phyloP scores from a whole-genome alignment of 2,797 vertebrate species.

The Esox lucius region DNA sequence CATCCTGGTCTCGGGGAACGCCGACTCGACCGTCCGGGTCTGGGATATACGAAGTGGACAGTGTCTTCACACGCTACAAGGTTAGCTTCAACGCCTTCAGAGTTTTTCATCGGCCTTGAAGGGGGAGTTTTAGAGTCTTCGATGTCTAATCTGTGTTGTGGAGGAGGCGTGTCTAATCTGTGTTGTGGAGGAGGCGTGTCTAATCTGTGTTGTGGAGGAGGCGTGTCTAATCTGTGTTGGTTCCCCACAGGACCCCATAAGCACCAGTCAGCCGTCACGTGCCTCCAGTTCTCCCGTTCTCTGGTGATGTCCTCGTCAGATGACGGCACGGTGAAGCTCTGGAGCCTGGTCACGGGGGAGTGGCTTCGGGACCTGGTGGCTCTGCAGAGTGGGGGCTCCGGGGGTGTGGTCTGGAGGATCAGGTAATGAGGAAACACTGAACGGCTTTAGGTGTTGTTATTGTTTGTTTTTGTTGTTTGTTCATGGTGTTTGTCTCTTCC shows the following conservation, averaged over 20 bases:
- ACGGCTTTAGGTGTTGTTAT: too few species aligned
- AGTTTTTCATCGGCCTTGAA: too few species aligned
- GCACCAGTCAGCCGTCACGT: constrained; percentile 87
- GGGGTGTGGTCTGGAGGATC: constrained; percentile 94
- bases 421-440: constrained; percentile 5
- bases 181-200: too few species aligned
- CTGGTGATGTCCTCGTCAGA: constrained; percentile 96
- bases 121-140: too few species aligned
- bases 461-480: too few species aligned
- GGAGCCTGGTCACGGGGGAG: constrained; percentile 93
- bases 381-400: constrained; percentile 88
- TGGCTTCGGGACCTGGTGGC: constrained; percentile 94
- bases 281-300: constrained; percentile 90
- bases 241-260: constrained; percentile 79
- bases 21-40: constrained; percentile 93
- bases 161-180: too few species aligned
- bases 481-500: not conserved
- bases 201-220: too few species aligned
- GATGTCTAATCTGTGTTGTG: too few species aligned
- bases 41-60: constrained; percentile 95
- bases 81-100: constrained; percentile 55
- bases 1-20: constrained; percentile 92
- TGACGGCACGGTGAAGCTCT: constrained; percentile 94
- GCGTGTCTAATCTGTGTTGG: too few species aligned
- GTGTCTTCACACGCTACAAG: constrained; percentile 95